Evolutionary conservation across 92 coral and sea anemone genomes (phyloP).

Genomic region (Zoanthus sansibaricus): DNA sequence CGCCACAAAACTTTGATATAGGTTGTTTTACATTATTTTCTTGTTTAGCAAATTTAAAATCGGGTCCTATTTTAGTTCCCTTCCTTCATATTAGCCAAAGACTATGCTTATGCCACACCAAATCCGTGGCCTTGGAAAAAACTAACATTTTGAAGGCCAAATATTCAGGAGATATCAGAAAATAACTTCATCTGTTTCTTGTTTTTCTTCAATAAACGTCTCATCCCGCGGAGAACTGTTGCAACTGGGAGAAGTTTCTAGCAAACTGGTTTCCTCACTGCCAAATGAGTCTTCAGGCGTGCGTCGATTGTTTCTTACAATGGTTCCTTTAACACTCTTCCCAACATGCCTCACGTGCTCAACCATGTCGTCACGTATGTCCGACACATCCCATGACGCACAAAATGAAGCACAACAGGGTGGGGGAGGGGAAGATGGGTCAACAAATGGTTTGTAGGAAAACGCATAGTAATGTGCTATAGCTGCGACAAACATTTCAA

Average conservation of each 20-base stretch:
- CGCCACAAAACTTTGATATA: no score
- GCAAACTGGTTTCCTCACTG: slow-evolving; percentile 33
- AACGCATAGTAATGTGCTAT: slow-evolving; percentile 89
- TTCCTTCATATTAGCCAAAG: no score
- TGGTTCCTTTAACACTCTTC: slow-evolving; percentile 80
- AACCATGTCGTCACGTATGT: slow-evolving; percentile 88
- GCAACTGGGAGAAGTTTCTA: background rate
- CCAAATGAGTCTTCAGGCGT: background rate
- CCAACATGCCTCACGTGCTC: slow-evolving; percentile 91
- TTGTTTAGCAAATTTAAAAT: no score
- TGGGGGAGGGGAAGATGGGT: slow-evolving; percentile 83
- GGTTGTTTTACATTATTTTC: no score
- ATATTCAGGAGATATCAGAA: background rate
- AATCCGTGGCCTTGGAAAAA: no score
- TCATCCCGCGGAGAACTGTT: background rate
- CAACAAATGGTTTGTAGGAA: slow-evolving; percentile 90
- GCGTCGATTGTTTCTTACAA: slow-evolving; percentile 64
- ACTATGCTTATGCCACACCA: no score
- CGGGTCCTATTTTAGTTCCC: no score
- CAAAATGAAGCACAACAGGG: slow-evolving; percentile 94
- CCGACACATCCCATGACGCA: slow-evolving; percentile 95
- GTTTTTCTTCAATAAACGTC: background rate
- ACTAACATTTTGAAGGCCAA: background rate
- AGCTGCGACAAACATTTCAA: slow-evolving; percentile 93
- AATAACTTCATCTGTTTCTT: background rate